Conservation (phyloP, 2,113 vertebrate genomes). For the Spea multiplicata region DNA sequence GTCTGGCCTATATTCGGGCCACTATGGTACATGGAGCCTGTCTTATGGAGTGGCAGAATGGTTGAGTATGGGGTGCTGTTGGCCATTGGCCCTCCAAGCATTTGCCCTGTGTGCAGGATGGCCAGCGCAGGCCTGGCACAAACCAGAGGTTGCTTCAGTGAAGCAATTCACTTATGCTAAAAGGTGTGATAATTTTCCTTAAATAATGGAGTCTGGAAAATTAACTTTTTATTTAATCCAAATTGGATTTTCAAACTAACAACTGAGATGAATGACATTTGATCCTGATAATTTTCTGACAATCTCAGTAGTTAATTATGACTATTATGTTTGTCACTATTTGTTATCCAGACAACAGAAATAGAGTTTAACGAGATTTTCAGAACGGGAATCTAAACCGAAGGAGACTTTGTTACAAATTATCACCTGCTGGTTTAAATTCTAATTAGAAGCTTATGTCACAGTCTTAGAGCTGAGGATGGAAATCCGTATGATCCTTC, state of each 20-base stretch:
- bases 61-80: too few relatives aligned
- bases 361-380: slow-evolving; percentile 26
- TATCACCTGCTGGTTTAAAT: slow-evolving; percentile 31
- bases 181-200: too few relatives aligned
- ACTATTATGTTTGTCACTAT: slow-evolving; percentile 15
- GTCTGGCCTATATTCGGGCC: too few relatives aligned
- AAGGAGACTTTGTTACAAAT: slow-evolving; percentile 23
- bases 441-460: slow-evolving; percentile 38
- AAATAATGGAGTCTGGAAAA: background rate
- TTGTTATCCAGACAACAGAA: slow-evolving; percentile 11
- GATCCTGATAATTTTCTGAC: background rate
- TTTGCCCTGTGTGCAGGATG: too few relatives aligned
- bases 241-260: background rate
- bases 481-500: slow-evolving; percentile 2
- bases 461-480: slow-evolving; percentile 16
- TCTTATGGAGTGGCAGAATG: too few relatives aligned
- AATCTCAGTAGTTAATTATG: slow-evolving; percentile 7
- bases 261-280: background rate
- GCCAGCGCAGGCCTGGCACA: too few relatives aligned
- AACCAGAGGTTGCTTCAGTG: too few relatives aligned
- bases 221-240: background rate
- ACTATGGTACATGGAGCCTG: too few relatives aligned
- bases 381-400: slow-evolving; percentile 1
- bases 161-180: too few relatives aligned
- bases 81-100: too few relatives aligned